Base-by-base conservation (phyloP, 2,113 vertebrate species). In the Prionailurus bengalensis region DNA sequence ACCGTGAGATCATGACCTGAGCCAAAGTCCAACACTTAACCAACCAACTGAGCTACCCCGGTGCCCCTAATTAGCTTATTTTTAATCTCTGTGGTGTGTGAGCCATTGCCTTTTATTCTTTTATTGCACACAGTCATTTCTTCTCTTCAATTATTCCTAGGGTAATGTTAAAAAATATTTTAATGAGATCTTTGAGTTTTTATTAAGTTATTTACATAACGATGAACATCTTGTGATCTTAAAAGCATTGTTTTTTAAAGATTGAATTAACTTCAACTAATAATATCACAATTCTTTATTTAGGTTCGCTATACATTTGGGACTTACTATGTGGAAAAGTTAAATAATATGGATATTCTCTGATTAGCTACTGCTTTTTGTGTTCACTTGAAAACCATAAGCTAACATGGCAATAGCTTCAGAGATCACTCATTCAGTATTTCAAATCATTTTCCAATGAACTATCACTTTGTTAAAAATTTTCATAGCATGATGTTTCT, bases 401-500 rank as follows among this genome's bases (percentile, higher is more conserved):
- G 7, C 8, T 61, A 78, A 76, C 33, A 81, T 39, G 66, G 81
- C 23, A 80, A 4, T 73, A 86, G 80, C 83, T 95, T 96, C 17
- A 92, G 83, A 66, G 15, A 45, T 95, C 27, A 70, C 2, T 45
- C 68, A 86, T 53, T 95, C 14, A n/a, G 16, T 81, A 55, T 89
- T 94, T 96, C 70, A 94, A 68, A 70, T 81, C 33, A 65, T 82
- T 76, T 89, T 66, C 39, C 63, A 48, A 42, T 79, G 74, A 91
- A 76, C 55, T 74, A 39, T 70, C 36, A 79, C 25, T 74, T 90
- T 36, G 51, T 68, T 76, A 53, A 85, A 92, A 73, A 48, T 27
- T 17, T 58, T 74, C 36, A 36, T 42, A 58, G 29, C 25, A n/a
- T 96, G 81, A 76, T 91, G 36, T 82, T 78, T 95, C 51, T 17